Conservation (phyloP, 1,140 invertebrate genomes). For the Drosophila navojoa region DNA sequence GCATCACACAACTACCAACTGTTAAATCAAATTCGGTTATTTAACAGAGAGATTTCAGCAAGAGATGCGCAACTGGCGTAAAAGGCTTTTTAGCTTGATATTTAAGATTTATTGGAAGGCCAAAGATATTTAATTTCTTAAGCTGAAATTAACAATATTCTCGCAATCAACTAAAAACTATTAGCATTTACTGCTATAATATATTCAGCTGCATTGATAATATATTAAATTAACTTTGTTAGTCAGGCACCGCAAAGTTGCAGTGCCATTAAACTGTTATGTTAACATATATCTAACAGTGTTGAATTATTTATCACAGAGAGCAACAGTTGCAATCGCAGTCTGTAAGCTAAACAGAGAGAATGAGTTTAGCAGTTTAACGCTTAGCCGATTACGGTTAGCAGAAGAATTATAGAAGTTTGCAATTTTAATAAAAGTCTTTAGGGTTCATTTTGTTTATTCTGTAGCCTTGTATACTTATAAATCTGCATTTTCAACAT, state of each 20-base stretch:
- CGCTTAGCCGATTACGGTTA: not conserved
- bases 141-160: too few species aligned
- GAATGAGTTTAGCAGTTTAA: not conserved
- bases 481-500: conserved; percentile 24
- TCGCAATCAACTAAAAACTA: not conserved
- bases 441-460: not conserved
- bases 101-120: not conserved
- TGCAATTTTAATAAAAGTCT: not conserved
- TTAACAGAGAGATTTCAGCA: conserved; percentile 6
- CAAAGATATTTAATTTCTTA: not conserved
- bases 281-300: conserved; percentile 3
- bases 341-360: not conserved
- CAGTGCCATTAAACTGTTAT: not conserved
- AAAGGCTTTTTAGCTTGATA: too few species aligned
- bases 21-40: conserved; percentile 9
- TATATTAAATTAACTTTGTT: not conserved
- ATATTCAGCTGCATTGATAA: not conserved
- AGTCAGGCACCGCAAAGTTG: not conserved
- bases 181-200: not conserved
- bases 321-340: not conserved
- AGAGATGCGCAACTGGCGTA: conserved; percentile 19
- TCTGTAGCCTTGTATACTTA: not conserved
- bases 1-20: conserved; percentile 5
- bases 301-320: not conserved
- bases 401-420: not conserved